Evolutionary conservation across 2,888 invertebrate genomes (phyloP), one percentile per base, ranked within the genome.

Genomic region (Homarus gammarus): DNA sequence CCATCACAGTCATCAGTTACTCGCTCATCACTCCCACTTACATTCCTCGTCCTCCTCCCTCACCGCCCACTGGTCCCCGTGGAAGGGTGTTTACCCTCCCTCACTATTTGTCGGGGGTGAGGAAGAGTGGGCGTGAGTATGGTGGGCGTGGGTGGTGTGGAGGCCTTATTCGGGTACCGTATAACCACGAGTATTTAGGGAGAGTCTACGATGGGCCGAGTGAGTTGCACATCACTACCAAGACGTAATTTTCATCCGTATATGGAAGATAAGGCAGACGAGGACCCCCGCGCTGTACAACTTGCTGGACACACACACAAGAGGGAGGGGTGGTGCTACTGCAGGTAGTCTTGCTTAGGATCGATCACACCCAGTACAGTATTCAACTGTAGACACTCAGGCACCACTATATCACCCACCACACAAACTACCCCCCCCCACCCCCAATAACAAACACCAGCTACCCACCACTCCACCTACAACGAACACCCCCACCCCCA

Each of bases 161-260:
- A 31, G 64, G 70, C 31, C 79, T 31, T 79, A 79, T 38, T 61
- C 18, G 79, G 75, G n/a, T 12, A n/a, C 64, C 36, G 15, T 6
- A 38, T 40, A 15, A 61, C 22, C 22, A 78, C 31, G 33, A 61
- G 64, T 61, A 61, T 79, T 56, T 79, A 61, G 79, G 3, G 61
- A 61, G 36, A 2, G 38, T 27, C 31, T 61, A 15, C 61, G 64
- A 64, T 64, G 27, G 64, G 27, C 15, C 18, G 27, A 56, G 33
- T 79, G 79, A 79, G 61, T 79, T 61, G 61, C 79, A 27, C 79
- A n/a, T 79, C 79, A 61, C 33, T 51, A n/a, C 36, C 3, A 56
- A 56, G 61, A 49, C 61, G 79, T 79, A 79, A 61, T 79, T 79
- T 79, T 22, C 61, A 38, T 36, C 61, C 79, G 61, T 56, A 79